A percentile compares a stretch with the other conserved stretches of the same genome.
These are phyloP conservation scores for Passerina amoena DNA, from an alignment of 2,113 vertebrate species.

Conservation along the genomic window DNA sequence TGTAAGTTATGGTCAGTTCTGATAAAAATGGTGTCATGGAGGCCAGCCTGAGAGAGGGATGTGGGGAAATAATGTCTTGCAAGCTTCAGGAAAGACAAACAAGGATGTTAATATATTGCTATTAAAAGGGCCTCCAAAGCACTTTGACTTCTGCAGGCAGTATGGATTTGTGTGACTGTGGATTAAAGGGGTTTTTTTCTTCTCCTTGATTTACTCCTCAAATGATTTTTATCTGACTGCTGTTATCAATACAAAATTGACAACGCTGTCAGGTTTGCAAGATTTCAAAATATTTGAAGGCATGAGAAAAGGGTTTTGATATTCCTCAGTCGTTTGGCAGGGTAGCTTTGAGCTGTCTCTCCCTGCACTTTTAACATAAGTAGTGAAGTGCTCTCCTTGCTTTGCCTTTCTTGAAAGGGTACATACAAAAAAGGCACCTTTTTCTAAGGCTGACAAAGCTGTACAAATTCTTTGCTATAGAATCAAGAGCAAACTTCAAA, in stretches of 20 bases:
- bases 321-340: neutral
- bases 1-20: neutral
- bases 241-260: constrained; percentile 59
- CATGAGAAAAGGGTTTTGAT: neutral
- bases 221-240: constrained; percentile 43
- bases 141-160: neutral
- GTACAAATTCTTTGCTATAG: constrained; percentile 7
- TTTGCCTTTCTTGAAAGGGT: constrained; percentile 17
- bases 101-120: constrained; percentile 18
- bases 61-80: neutral
- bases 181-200: neutral
- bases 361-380: neutral
- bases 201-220: constrained; percentile 41
- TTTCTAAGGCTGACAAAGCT: neutral
- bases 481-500: constrained; percentile 10
- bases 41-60: neutral
- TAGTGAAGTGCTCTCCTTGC: neutral
- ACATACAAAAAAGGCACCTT: neutral
- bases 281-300: constrained; percentile 34
- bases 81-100: constrained; percentile 20
- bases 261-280: constrained; percentile 35
- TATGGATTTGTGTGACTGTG: constrained; percentile 24
- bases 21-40: neutral
- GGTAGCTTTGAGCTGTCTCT: constrained; percentile 1
- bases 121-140: neutral